Base-by-base conservation (phyloP, 1,140 invertebrate genomes). In the Drosophila ercepeae region DNA sequence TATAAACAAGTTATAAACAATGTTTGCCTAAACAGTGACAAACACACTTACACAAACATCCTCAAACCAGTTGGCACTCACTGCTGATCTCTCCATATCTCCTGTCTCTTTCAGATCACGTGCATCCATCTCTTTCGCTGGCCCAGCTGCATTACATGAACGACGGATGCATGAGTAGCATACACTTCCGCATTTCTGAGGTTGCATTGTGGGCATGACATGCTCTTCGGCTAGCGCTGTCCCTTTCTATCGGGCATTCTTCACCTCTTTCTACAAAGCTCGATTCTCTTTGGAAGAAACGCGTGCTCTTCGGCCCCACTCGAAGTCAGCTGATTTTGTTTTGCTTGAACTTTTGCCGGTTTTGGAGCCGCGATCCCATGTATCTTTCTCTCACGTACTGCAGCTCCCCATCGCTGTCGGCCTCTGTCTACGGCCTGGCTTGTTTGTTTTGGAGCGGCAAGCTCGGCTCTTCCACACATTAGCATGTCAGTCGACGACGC, bases 1-100 rank as follows among this genome's bases (percentile, higher is more conserved):
- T 88, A 88, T 88, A 88, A 88, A 88, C 82, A 88, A 89, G 82
- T 88, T 88, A 88, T 89, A 88, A 88, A 88, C 82, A 89, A 88
- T 88, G 77, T 86, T 86, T 78, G 82, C 72, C 82, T 78, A 88
- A 86, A 88, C 82, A 86, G 82, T 82, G 81, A 86, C 81, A 86
- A 86, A 86, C 82, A 88, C 55, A 84, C 67, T 44, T 21, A 68
- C 49, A 48, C 45, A 65, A 41, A 61, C 42, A 27, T 32, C 49
- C 32, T 25, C 39, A 78, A 89, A 88, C 82, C 83, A 83, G 82
- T 88, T 88, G 60, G 67, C 79, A 68, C 75, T 59, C 57, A 49
- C 61, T 36, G 46, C 32, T 23, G 29, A 29, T 71, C 77, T 39
- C 27, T 21, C 34, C n/a, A 5, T 14, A 21, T 4, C 21, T 0